These are phyloP conservation scores for Psilanteris sp. DNA, from an alignment of 1,140 invertebrate genomes.

Conservation along the genomic window DNA sequence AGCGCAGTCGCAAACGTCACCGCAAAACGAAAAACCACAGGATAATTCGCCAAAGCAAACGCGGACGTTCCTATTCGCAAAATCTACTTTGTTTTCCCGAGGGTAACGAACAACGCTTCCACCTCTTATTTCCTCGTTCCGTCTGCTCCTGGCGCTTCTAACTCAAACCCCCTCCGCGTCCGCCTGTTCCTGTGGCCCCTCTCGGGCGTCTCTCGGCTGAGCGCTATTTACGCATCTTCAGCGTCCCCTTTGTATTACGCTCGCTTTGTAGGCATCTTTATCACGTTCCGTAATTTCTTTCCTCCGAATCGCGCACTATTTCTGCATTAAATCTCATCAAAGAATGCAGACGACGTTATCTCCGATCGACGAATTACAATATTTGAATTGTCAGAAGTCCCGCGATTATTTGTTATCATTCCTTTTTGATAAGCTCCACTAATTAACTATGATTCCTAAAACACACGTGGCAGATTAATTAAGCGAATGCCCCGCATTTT, in stretches of 20 bases:
- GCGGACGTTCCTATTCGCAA: slow-evolving; percentile 61
- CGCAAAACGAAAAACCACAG: slow-evolving; percentile 61
- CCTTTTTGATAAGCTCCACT: too few relatives aligned
- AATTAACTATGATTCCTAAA: too few relatives aligned
- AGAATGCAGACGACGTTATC: slow-evolving; percentile 29
- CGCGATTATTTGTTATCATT: neutral
- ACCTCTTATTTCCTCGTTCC: slow-evolving; percentile 62
- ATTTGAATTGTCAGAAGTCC: slow-evolving; percentile 22
- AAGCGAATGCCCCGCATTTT: too few relatives aligned
- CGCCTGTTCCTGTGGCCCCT: neutral
- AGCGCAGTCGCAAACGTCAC: slow-evolving; percentile 58
- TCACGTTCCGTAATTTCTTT: slow-evolving; percentile 64
- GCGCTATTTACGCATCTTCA: slow-evolving; percentile 57
- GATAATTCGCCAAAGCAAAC: slow-evolving; percentile 63
- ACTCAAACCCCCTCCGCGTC: slow-evolving; percentile 7
- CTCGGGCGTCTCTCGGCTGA: slow-evolving; percentile 7
- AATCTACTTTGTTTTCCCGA: slow-evolving; percentile 64
- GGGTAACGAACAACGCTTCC: slow-evolving; percentile 61
- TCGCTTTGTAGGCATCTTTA: slow-evolving; percentile 63
- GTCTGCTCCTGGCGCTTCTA: slow-evolving; percentile 49
- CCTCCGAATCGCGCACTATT: slow-evolving; percentile 51
- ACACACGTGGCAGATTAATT: too few relatives aligned
- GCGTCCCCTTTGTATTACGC: slow-evolving; percentile 61
- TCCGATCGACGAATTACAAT: neutral
- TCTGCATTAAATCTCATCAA: slow-evolving; percentile 58